A percentile compares a stretch with the other conserved stretches of the same genome.
Conservation (phyloP, 1,140 invertebrate genomes). For the Diuraphis noxia region DNA sequence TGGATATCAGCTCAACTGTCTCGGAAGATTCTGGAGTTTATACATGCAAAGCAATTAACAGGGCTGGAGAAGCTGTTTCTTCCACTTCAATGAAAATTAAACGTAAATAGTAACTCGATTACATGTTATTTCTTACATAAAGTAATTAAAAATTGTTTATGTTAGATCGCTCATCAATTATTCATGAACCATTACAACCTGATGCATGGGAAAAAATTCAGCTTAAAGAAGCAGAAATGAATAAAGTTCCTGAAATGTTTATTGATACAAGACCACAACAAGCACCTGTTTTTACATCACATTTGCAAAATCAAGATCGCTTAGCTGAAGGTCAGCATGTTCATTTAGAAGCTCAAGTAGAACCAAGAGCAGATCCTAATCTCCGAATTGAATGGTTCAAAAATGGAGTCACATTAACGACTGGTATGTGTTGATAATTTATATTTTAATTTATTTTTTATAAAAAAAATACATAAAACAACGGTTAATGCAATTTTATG, state of each 20-base stretch:
- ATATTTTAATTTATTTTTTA: not conserved
- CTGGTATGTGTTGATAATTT: conserved; percentile 64
- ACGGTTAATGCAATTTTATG: not conserved
- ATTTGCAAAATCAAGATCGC: conserved; percentile 83
- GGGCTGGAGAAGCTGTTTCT: conserved; percentile 86
- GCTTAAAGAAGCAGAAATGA: conserved; percentile 85
- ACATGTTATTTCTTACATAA: not conserved
- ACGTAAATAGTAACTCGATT: conserved; percentile 58
- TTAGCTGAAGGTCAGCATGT: conserved; percentile 87
- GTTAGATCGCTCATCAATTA: conserved; percentile 73
- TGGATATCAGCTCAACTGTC: conserved; percentile 87
- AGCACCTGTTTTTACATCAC: conserved; percentile 88
- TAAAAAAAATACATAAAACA: not conserved
- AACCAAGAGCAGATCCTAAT: conserved; percentile 94
- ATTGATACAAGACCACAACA: conserved; percentile 79
- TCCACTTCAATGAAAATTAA: conserved; percentile 86
- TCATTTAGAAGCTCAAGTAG: conserved; percentile 85
- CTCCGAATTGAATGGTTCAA: conserved; percentile 90
- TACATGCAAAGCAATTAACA: conserved; percentile 90
- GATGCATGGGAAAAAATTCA: conserved; percentile 89
- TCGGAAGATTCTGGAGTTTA: conserved; percentile 89
- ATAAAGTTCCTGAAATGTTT: conserved; percentile 81
- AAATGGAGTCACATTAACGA: conserved; percentile 83
- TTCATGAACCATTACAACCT: conserved; percentile 79
- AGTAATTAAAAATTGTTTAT: conserved; percentile 9